Conservation (phyloP, 2,888 invertebrate genomes). For the Pseudolycoriella hygida region DNA sequence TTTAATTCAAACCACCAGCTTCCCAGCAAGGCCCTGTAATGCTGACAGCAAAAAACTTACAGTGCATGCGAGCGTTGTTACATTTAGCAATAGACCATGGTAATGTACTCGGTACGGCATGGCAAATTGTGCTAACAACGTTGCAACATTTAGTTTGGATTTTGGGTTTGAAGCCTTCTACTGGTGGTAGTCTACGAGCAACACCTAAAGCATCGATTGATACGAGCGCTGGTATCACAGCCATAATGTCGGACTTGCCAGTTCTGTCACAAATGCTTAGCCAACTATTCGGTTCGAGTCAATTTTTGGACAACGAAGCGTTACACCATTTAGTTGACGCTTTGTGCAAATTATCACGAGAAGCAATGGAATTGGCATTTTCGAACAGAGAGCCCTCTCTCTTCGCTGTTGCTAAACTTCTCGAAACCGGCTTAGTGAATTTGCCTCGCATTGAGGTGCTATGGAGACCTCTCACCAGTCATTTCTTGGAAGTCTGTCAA, state of each 20-base stretch:
- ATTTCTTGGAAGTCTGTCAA: conserved; percentile 89
- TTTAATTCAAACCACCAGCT: conserved; percentile 12
- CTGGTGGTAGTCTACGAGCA: conserved; percentile 81
- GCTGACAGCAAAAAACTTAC: conserved; percentile 93
- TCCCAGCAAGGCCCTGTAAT: conserved; percentile 50
- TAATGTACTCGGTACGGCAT: conserved; percentile 76
- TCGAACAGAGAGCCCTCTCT: conserved; percentile 90
- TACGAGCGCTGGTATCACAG: conserved; percentile 76
- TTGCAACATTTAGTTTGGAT: conserved; percentile 90
- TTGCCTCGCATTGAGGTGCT: conserved; percentile 82
- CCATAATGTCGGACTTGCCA: conserved; percentile 92
- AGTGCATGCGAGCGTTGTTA: conserved; percentile 85
- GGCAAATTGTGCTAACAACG: conserved; percentile 91
- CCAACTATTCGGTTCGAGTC: conserved; percentile 85
- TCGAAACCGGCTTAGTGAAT: conserved; percentile 94
- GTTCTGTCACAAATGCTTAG: conserved; percentile 80
- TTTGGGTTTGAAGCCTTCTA: conserved; percentile 83
- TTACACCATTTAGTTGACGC: conserved; percentile 93
- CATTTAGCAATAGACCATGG: conserved; percentile 84
- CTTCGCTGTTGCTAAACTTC: conserved; percentile 92
- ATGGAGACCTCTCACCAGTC: conserved; percentile 90
- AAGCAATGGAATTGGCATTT: conserved; percentile 93
- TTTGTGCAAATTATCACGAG: conserved; percentile 84
- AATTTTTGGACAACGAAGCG: conserved; percentile 83
- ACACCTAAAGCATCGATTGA: conserved; percentile 56